phyloP scores from a whole-genome alignment of 2,888 invertebrate species.

The Alentia gelatinosa region DNA sequence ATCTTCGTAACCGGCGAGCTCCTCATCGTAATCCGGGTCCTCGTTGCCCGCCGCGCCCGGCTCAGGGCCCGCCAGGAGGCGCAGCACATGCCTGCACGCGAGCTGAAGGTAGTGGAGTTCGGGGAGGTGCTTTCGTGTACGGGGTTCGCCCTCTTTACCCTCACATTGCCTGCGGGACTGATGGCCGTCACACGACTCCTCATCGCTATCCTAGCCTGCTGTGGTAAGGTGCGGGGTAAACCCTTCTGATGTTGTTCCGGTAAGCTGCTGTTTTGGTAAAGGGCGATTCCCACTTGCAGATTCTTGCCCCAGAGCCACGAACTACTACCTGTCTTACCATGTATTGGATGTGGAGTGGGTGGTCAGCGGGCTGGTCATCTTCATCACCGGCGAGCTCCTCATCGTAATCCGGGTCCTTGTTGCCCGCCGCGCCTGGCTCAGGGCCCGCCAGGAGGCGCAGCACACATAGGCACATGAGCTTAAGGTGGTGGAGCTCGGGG shows the following conservation, averaged over 20 bases:
- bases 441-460: background rate
- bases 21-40: background rate
- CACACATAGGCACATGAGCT: too few relatives aligned
- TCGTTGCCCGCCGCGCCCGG: background rate
- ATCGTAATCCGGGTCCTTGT: background rate
- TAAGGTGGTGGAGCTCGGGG: background rate
- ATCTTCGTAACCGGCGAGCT: background rate
- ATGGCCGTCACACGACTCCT: background rate
- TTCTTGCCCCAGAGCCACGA: too few relatives aligned
- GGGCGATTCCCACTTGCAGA: too few relatives aligned
- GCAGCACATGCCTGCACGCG: too few relatives aligned
- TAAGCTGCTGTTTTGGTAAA: too few relatives aligned
- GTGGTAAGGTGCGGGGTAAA: background rate
- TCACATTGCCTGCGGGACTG: background rate
- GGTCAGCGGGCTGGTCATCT: background rate
- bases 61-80: background rate
- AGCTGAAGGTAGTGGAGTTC: too few relatives aligned
- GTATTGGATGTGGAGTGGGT: slow-evolving; percentile 9
- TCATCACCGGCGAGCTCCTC: background rate
- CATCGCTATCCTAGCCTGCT: background rate
- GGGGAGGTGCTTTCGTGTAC: slow-evolving; percentile 21
- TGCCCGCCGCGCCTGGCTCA: background rate
- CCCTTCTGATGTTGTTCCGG: too few relatives aligned
- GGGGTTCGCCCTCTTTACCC: background rate
- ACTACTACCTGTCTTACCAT: background rate